phyloP scores from a whole-genome alignment of 2,888 invertebrate species.

The Latheticus oryzae region DNA sequence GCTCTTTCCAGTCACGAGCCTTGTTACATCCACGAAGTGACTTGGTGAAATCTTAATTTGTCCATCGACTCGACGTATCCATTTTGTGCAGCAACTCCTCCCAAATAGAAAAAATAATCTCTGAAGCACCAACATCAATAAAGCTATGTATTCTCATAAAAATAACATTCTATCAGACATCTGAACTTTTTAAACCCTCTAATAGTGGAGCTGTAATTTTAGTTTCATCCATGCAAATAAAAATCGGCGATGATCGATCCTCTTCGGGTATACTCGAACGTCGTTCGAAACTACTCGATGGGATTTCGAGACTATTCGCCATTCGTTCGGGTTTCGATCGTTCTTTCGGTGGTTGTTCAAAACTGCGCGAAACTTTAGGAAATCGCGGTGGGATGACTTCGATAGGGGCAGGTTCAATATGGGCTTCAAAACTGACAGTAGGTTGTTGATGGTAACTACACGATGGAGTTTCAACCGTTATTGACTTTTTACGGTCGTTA shows the following conservation, averaged over 20 bases:
- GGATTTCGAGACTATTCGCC: constrained; percentile 60
- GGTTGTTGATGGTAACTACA: constrained; percentile 56
- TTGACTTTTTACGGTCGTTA: constrained; percentile 54
- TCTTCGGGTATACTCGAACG: constrained; percentile 47
- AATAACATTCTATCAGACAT: constrained; percentile 59
- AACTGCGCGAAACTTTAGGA: constrained; percentile 59
- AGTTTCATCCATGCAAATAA: constrained; percentile 60
- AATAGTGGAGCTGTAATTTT: constrained; percentile 61
- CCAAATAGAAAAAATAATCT: constrained; percentile 21
- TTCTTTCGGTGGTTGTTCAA: constrained; percentile 58
- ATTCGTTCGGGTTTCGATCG: constrained; percentile 58
- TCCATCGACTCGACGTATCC: neutral
- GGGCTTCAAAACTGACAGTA: constrained; percentile 58
- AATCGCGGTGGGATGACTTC: constrained; percentile 19
- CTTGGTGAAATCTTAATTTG: neutral
- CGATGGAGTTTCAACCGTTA: constrained; percentile 54
- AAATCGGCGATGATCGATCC: constrained; percentile 52
- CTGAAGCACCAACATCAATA: constrained; percentile 33
- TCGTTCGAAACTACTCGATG: constrained; percentile 53
- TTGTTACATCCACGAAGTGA: neutral
- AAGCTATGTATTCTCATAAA: neutral
- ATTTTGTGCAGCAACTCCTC: constrained; percentile 6
- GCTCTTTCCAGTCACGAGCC: neutral
- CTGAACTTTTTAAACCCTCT: constrained; percentile 62
- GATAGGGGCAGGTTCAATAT: constrained; percentile 47